These are phyloP conservation scores for Peromyscus melanophrys DNA, from an alignment of 2,797 vertebrate species.

Conservation along the genomic window DNA sequence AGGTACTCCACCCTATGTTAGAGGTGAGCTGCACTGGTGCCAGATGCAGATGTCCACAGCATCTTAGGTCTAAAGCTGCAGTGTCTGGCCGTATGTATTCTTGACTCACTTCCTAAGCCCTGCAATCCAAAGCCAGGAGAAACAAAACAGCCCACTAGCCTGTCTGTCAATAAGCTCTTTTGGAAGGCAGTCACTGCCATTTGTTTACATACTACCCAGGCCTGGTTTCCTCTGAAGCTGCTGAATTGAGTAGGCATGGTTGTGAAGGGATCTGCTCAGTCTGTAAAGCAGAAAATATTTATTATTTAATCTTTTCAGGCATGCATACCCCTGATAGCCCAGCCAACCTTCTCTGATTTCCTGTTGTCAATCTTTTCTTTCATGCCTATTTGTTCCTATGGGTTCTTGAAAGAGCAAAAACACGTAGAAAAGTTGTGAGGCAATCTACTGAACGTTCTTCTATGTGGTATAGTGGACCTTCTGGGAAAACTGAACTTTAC, in stretches of 20 bases:
- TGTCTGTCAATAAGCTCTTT: background rate
- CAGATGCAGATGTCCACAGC: background rate
- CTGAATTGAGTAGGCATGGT: background rate
- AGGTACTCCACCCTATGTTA: background rate
- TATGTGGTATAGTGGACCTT: background rate
- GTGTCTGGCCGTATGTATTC: no score
- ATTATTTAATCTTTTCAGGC: background rate
- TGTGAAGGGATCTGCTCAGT: background rate
- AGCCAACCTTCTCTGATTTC: constrained; percentile 1
- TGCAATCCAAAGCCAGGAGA: background rate
- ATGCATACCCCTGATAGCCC: background rate
- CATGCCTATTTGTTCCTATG: background rate
- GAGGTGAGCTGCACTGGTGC: background rate
- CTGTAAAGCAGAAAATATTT: background rate
- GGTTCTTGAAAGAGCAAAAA: background rate
- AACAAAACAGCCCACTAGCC: background rate
- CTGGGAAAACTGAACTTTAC: background rate
- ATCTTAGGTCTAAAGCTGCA: background rate
- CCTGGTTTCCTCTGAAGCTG: background rate
- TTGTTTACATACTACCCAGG: background rate
- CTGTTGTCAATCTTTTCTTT: background rate
- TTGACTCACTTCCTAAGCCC: background rate
- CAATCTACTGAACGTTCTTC: background rate
- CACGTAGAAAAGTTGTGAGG: background rate
- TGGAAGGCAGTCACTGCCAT: background rate